These are phyloP conservation scores for Egretta garzetta DNA, from an alignment of 2,113 vertebrate species.

Conservation along the genomic window DNA sequence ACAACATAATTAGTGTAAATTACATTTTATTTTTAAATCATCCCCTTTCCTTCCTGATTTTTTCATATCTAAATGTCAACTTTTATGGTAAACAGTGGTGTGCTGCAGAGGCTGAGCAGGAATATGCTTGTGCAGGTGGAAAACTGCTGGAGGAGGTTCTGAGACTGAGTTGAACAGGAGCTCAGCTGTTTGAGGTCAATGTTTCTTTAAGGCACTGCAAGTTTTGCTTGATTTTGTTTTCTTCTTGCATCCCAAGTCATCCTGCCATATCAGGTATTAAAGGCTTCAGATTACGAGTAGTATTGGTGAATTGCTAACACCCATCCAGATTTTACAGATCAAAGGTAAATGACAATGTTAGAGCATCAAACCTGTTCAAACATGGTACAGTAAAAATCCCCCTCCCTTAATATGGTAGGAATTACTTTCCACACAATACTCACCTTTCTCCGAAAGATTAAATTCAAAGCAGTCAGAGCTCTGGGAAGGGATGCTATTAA, in stretches of 20 bases:
- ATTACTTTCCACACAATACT: slow-evolving; percentile 24
- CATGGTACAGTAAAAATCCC: not conserved
- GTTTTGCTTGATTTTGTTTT: not conserved
- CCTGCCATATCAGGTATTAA: not conserved
- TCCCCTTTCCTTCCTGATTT: slow-evolving; percentile 71
- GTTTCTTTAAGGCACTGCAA: not conserved
- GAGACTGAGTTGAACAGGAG: not conserved
- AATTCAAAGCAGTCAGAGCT: slow-evolving; percentile 1
- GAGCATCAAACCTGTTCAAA: slow-evolving; percentile 28
- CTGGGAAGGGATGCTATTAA: slow-evolving; percentile 8
- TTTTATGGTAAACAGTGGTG: slow-evolving; percentile 53
- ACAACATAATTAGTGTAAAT: slow-evolving; percentile 71
- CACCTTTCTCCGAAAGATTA: slow-evolving; percentile 1
- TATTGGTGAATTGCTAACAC: not conserved
- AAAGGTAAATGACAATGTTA: slow-evolving; percentile 1
- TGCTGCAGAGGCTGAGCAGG: slow-evolving; percentile 28
- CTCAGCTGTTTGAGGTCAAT: not conserved
- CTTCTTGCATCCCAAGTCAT: not conserved
- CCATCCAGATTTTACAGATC: not conserved
- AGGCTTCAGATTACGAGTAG: not conserved
- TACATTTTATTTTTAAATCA: slow-evolving; percentile 73
- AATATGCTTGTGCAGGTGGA: not conserved
- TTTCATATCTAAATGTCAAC: slow-evolving; percentile 65
- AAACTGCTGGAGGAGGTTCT: not conserved
- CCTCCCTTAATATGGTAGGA: not conserved